Evolutionary conservation across 2,888 invertebrate genomes (phyloP).

Genomic region (Plagiodera versicolora): DNA sequence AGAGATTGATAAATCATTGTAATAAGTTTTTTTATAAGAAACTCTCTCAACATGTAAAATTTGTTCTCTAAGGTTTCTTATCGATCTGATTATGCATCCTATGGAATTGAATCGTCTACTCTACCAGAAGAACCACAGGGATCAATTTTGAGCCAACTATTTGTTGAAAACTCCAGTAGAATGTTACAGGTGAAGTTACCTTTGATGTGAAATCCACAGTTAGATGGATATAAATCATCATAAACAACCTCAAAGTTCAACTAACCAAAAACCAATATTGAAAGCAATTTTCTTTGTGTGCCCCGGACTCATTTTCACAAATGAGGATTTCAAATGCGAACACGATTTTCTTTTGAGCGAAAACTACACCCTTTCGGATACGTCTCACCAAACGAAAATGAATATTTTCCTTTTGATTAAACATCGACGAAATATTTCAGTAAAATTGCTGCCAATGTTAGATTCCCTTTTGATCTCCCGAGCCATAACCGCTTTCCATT

Average conservation of each 20-base stretch:
- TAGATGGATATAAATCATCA: too few relatives aligned
- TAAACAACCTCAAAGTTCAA: neutral
- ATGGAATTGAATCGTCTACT: too few relatives aligned
- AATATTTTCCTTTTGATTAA: constrained; percentile 37
- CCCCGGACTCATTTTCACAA: neutral
- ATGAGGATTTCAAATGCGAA: constrained; percentile 6
- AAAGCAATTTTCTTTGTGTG: neutral
- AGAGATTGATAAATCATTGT: too few relatives aligned
- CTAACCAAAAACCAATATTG: neutral
- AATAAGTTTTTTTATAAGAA: too few relatives aligned
- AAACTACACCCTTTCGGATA: constrained; percentile 21
- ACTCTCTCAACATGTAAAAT: too few relatives aligned
- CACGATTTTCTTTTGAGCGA: constrained; percentile 14
- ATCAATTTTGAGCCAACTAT: too few relatives aligned
- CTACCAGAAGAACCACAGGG: too few relatives aligned
- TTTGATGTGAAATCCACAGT: too few relatives aligned
- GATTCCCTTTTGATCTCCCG: constrained; percentile 34
- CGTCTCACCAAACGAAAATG: constrained; percentile 24
- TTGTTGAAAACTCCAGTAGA: too few relatives aligned
- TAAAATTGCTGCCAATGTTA: constrained; percentile 34
- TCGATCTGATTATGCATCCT: too few relatives aligned
- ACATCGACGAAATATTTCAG: constrained; percentile 36
- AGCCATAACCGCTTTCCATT: constrained; percentile 40
- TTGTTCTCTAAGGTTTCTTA: too few relatives aligned
- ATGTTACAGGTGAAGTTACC: too few relatives aligned